Base-by-base conservation (phyloP, 2,888 invertebrate genomes). In the Drosophila ustulata region DNA sequence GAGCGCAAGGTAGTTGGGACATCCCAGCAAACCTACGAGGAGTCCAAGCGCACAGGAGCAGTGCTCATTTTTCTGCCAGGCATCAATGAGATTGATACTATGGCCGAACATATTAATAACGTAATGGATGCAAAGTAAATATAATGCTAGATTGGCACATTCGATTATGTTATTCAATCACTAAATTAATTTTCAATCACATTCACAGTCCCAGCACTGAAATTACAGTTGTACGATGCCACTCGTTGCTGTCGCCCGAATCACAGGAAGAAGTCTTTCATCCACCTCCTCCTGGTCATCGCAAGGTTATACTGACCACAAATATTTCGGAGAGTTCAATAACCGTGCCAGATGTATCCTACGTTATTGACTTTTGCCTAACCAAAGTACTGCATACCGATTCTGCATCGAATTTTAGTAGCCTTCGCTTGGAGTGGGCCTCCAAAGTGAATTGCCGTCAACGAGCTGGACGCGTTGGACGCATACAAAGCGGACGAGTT, bases 251-350 rank as follows among this genome's bases (percentile, higher is more conserved):
- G 77, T 96, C 97, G 0, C 93, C 94, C 1, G 96, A 96, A 45
- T 96, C 97, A 81, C 97, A 98, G 84, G 93, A 93, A 51, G 93
- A 93, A 47, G 93, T 94, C 59, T 94, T 95, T 89, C 91, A 77
- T 9, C 73, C 80, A 3, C 85, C 91, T 5, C 89, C 90, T 0
- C 26, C 57, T 1, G 90, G 90, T 8, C 82, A 78, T 73, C 94
- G 98, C 67, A 98, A 98, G 92, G 94, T 98, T 51, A 97, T 98
- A 85, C 93, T 98, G 41, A 95, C 98, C 0, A 98, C 98, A 6
- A 98, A 98, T 92, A 97, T 98, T 76, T 97, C 98, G 0, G 98
- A 98, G 92, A 97, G 97, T 91, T 97, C 97, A 52, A 96, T 98
- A 78, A 98, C 98, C 0, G 97, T 98, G 6, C 95, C 97, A 0